A percentile compares a stretch with the other conserved stretches of the same genome.
Conservation (phyloP, 2,113 vertebrate species). For the Gorsachius goisagi region DNA sequence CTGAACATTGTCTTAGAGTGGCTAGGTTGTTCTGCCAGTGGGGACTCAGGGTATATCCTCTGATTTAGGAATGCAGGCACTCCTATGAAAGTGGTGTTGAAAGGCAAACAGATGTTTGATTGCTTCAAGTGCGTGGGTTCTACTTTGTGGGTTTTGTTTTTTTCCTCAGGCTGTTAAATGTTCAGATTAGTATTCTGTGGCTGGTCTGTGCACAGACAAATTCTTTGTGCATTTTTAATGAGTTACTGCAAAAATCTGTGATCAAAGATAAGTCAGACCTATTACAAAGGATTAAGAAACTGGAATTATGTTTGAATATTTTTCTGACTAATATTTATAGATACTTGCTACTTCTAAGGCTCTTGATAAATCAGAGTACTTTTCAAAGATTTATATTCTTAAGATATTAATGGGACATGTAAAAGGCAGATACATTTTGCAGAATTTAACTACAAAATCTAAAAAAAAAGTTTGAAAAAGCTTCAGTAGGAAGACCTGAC, state of each 20-base stretch:
- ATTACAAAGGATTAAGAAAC: not conserved
- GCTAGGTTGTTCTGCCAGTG: not conserved
- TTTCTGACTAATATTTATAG: not conserved
- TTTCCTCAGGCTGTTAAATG: not conserved
- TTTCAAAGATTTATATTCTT: not conserved
- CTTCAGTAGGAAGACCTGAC: not conserved
- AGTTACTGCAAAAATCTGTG: not conserved
- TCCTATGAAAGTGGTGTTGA: not conserved
- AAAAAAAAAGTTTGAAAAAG: not conserved
- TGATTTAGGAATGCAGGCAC: not conserved
- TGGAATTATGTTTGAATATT: not conserved
- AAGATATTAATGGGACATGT: not conserved
- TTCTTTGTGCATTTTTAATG: slow-evolving; percentile 13
- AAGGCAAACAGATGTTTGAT: slow-evolving; percentile 7
- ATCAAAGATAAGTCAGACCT: not conserved
- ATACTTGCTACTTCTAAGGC: not conserved
- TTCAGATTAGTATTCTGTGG: not conserved
- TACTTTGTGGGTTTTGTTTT: not conserved
- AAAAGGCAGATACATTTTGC: not conserved
- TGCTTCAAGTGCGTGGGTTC: not conserved
- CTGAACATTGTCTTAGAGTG: not conserved
- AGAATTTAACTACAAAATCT: not conserved
- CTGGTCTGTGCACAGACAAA: not conserved
- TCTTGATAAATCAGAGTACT: not conserved
- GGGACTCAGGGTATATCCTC: fast-evolving